These are phyloP conservation scores for Cephonodes hylas DNA, from an alignment of 2,888 invertebrate species.

Conservation along the genomic window DNA sequence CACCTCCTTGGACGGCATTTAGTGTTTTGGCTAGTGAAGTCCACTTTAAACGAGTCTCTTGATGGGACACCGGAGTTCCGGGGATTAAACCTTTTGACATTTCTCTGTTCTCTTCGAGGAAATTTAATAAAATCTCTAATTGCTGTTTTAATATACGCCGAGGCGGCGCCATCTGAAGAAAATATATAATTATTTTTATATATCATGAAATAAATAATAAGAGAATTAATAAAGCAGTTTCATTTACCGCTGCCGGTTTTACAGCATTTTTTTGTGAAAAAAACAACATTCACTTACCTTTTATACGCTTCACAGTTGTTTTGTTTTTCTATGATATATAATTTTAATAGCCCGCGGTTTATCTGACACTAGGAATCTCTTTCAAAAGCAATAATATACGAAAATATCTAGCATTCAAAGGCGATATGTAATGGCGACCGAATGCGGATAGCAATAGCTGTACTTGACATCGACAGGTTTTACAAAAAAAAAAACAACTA, in stretches of 20 bases:
- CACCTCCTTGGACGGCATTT: slow-evolving; percentile 58
- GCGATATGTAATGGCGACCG: slow-evolving; percentile 59
- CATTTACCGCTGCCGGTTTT: neutral
- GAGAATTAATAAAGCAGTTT: neutral
- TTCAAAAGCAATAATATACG: slow-evolving; percentile 29
- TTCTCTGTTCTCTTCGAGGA: slow-evolving; percentile 60
- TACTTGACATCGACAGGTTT: neutral
- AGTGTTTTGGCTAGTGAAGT: slow-evolving; percentile 57
- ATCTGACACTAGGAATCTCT: slow-evolving; percentile 63
- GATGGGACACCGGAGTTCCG: slow-evolving; percentile 51
- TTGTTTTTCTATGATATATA: neutral
- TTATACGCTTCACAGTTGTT: neutral
- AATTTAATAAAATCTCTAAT: slow-evolving; percentile 61
- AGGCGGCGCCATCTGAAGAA: slow-evolving; percentile 66
- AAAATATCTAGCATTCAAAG: slow-evolving; percentile 29
- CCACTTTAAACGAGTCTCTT: slow-evolving; percentile 62
- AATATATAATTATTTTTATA: neutral
- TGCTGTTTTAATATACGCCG: slow-evolving; percentile 60
- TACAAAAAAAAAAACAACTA: neutral
- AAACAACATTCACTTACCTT: neutral
- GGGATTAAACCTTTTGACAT: slow-evolving; percentile 56
- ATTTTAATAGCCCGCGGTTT: slow-evolving; percentile 43
- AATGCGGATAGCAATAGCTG: slow-evolving; percentile 17
- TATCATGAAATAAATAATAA: neutral
- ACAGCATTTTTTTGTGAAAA: neutral